Evolutionary conservation across 2,797 vertebrate genomes (phyloP).

Genomic region (Masticophis lateralis): DNA sequence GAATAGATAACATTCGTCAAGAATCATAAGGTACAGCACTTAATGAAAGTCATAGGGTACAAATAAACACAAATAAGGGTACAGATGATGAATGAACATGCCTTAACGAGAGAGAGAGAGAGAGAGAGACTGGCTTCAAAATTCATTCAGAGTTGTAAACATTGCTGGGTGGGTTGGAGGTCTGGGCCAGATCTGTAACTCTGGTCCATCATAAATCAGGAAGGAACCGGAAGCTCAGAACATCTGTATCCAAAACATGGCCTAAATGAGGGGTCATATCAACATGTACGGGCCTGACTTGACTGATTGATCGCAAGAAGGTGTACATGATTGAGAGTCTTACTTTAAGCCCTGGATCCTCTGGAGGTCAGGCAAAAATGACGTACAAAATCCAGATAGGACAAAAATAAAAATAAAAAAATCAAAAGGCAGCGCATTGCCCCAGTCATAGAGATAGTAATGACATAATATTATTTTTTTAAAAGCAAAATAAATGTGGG

Average conservation of each 20-base stretch:
- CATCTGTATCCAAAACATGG: neutral
- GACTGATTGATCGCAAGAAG: neutral
- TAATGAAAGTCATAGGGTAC: too few relatives aligned
- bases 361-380: neutral
- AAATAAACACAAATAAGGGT: too few relatives aligned
- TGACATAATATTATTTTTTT: neutral
- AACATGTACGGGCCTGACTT: neutral
- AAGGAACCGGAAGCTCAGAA: neutral
- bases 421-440: neutral
- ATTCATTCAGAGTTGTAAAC: neutral
- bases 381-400: neutral
- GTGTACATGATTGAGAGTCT: neutral
- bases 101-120: neutral
- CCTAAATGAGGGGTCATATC: neutral
- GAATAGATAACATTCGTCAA: too few relatives aligned
- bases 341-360: neutral
- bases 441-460: neutral
- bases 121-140: neutral
- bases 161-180: neutral
- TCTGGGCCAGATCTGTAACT: neutral
- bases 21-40: too few relatives aligned
- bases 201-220: neutral
- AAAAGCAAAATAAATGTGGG: neutral
- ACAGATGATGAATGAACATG: neutral
- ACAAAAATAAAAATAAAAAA: neutral